Evolutionary conservation across 2,888 invertebrate genomes (phyloP), one percentile per base, ranked within the genome.

Genomic region (Conchocele bisecta): DNA sequence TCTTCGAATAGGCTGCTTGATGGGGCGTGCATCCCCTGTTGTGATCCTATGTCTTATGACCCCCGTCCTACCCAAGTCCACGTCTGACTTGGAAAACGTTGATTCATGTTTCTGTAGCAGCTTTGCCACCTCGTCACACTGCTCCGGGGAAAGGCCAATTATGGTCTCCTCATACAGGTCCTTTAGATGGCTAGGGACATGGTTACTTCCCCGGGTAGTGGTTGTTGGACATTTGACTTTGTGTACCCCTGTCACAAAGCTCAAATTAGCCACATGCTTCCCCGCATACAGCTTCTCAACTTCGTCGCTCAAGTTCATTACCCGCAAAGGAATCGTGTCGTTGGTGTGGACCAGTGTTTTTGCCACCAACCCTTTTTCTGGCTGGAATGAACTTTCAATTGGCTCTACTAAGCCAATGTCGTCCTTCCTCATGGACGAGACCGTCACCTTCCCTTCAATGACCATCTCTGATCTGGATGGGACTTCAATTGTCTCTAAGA

Each of bases 31-130:
- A 7, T 61, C 37, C 9, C 42, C 57, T 13, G 65, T 65, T 2
- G 20, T 11, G 13, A 60, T 71, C 22, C 42, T 44, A 11, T 71
- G 65, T 29, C 15, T 46, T 11, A 59, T 61, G 13, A 61, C 33
- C 2, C 50, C 58, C 9, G 50, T 63, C 29, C 42, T 51, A 11
- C 58, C 63, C 7, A 69, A 9, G 22, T 66, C 66, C 9, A 5
- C 28, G 35, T 53, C 58, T 26, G 1, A 17, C 33, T 48, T 33
- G 5, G 50, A 65, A 24, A 65, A 65, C 22, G 37, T 50, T 15
- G 26, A 1, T 9, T 37, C 29, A 51, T 58, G 33, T 41, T 66
- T 58, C 3, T 13, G 22, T 26, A 20, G 13, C 4, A 46, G 46
- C 22, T 46, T 46, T 20, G 46, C 46, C 5, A 46, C 46, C 46